Evolutionary conservation across 2,797 vertebrate genomes (phyloP).

Genomic region (Garrulus glandarius): DNA sequence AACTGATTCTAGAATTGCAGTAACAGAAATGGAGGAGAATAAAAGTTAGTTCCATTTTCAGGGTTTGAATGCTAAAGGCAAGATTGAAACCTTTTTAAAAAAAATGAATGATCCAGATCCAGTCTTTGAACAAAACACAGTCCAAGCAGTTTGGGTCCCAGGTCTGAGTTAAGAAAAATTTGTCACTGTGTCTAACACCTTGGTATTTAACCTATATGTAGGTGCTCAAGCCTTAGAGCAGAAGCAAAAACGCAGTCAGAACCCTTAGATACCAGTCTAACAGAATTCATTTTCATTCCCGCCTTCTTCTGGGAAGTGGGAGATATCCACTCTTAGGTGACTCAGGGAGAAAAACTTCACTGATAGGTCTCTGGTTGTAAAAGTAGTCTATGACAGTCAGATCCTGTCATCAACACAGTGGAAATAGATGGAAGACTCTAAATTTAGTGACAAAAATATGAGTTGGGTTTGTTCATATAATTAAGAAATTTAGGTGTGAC

Average conservation of each 20-base stretch:
- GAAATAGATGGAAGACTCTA: not conserved
- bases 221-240: not conserved
- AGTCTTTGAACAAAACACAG: not conserved
- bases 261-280: not conserved
- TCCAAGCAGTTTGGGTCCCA: not conserved
- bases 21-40: not conserved
- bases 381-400: not conserved
- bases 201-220: not conserved
- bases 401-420: not conserved
- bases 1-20: not conserved
- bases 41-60: not conserved
- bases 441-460: not conserved
- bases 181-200: not conserved
- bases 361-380: not conserved
- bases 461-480: not conserved
- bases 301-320: not conserved
- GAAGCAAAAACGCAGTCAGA: not conserved
- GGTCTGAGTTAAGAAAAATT: not conserved
- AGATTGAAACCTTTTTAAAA: not conserved
- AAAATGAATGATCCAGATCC: not conserved
- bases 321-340: rapidly evolving
- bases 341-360: not conserved
- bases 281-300: not conserved
- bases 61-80: not conserved
- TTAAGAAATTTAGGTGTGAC: rapidly evolving